Percentiles rank a stretch among this genome's conserved stretches.
phyloP scores from a whole-genome alignment of 2,888 invertebrate species.

The Phortica okadai region DNA sequence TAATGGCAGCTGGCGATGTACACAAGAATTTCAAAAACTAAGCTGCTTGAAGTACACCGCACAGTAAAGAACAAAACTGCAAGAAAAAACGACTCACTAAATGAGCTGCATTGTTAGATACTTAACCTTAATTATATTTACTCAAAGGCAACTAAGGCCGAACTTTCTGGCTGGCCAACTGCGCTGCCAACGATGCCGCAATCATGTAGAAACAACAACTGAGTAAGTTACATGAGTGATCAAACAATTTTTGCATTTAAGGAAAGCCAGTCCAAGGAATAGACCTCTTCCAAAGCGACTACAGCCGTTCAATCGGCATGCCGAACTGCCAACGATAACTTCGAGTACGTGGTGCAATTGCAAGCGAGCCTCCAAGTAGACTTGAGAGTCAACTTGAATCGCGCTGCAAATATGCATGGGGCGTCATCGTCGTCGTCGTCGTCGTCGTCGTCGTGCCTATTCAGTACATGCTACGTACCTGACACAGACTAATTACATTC shows the following conservation, averaged over 20 bases:
- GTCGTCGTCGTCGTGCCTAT: conserved; percentile 15
- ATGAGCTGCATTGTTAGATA: conserved; percentile 34
- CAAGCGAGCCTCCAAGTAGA: not conserved
- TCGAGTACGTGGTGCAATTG: conserved; percentile 6
- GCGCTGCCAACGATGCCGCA: not conserved
- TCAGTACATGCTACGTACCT: conserved; percentile 37
- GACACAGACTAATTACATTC: conserved; percentile 70
- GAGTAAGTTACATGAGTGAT: conserved; percentile 5
- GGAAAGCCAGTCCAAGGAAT: conserved; percentile 8
- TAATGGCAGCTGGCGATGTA: conserved; percentile 4
- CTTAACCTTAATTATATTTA: conserved; percentile 34
- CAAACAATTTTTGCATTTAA: conserved; percentile 32
- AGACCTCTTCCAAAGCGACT: not conserved
- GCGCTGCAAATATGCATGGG: not conserved
- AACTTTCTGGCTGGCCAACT: not conserved
- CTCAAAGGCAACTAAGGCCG: conserved; percentile 27
- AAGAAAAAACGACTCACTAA: conserved; percentile 17
- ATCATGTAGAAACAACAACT: not conserved
- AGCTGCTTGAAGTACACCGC: conserved; percentile 26
- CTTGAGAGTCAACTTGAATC: not conserved
- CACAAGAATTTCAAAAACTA: conserved; percentile 24
- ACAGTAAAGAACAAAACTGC: not conserved
- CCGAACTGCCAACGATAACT: not conserved
- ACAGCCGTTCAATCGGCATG: not conserved
- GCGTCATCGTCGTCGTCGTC: not conserved